Percentiles rank a stretch among this genome's conserved stretches.
Conservation (phyloP, 2,888 invertebrate genomes). For the Reticulitermes lucifugus region DNA sequence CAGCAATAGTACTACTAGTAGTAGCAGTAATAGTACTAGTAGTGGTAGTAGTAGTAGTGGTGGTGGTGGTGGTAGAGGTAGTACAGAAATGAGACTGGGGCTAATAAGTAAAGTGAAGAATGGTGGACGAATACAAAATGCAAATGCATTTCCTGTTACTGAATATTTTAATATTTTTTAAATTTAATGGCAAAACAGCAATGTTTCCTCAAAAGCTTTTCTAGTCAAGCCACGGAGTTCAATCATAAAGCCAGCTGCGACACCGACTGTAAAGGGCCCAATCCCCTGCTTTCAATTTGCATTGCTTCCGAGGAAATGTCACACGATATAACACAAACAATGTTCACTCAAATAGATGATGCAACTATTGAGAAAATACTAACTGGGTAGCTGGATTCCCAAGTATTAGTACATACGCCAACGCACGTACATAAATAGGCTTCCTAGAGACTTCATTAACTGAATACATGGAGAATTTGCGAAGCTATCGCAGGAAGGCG, state of each 20-base stretch:
- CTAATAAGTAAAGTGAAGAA: too few species aligned
- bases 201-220: too few species aligned
- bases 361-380: slow-evolving; percentile 32
- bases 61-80: too few species aligned
- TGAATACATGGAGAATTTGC: slow-evolving; percentile 41
- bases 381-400: slow-evolving; percentile 22
- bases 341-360: slow-evolving; percentile 35
- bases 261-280: not conserved
- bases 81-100: too few species aligned
- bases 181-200: too few species aligned
- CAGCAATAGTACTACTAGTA: too few species aligned
- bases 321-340: slow-evolving; percentile 35
- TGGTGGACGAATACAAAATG: too few species aligned
- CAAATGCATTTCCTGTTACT: too few species aligned
- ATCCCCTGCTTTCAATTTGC: slow-evolving; percentile 38
- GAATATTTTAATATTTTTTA: too few species aligned
- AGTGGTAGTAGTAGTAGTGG: too few species aligned
- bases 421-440: slow-evolving; percentile 34
- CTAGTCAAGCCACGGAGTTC: too few species aligned
- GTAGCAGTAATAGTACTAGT: too few species aligned
- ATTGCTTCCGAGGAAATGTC: slow-evolving; percentile 31
- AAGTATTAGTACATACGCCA: slow-evolving; percentile 26
- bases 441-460: slow-evolving; percentile 41
- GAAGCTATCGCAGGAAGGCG: slow-evolving; percentile 39
- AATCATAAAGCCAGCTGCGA: not conserved